Percentiles rank a stretch among this genome's conserved stretches.
phyloP scores from a whole-genome alignment of 1,140 invertebrate genomes.

The Meloidogyne floridensis region DNA sequence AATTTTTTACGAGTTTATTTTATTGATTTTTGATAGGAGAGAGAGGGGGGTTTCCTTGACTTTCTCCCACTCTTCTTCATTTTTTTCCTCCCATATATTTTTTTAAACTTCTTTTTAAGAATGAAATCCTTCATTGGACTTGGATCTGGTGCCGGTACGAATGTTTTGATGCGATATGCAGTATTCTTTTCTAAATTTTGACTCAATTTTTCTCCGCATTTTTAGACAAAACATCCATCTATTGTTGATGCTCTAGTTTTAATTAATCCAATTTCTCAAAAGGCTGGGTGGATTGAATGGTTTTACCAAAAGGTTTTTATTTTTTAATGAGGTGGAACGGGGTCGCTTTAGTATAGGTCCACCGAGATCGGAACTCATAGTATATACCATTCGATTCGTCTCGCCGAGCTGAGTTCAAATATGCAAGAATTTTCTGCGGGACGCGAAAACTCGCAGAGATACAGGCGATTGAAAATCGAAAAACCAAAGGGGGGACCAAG shows the following conservation, averaged over 20 bases:
- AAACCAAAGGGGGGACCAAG: too few species aligned
- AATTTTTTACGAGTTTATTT: too few species aligned
- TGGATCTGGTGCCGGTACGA: constrained; percentile 92
- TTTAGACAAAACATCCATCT: constrained; percentile 75
- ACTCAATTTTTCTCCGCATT: constrained; percentile 23
- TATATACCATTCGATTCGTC: too few species aligned
- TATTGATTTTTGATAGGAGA: not conserved
- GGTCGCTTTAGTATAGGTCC: too few species aligned
- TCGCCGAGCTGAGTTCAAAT: too few species aligned
- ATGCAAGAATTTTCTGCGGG: too few species aligned
- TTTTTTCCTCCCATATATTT: not conserved
- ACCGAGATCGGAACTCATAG: too few species aligned
- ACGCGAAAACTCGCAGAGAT: too few species aligned
- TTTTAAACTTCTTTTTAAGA: constrained; percentile 66
- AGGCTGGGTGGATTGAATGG: constrained; percentile 96
- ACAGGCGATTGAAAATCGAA: too few species aligned
- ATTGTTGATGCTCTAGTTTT: constrained; percentile 84
- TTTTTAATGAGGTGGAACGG: constrained; percentile 69
- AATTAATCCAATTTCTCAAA: constrained; percentile 88
- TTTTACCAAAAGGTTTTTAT: constrained; percentile 90
- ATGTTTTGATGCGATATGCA: constrained; percentile 90
- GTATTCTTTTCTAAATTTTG: constrained; percentile 63
- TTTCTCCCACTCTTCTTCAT: not conserved
- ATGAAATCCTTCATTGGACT: constrained; percentile 90
- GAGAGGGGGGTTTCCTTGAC: not conserved